phyloP scores from a whole-genome alignment of 2,797 vertebrate species.

The Pyrocephalus nanus region DNA sequence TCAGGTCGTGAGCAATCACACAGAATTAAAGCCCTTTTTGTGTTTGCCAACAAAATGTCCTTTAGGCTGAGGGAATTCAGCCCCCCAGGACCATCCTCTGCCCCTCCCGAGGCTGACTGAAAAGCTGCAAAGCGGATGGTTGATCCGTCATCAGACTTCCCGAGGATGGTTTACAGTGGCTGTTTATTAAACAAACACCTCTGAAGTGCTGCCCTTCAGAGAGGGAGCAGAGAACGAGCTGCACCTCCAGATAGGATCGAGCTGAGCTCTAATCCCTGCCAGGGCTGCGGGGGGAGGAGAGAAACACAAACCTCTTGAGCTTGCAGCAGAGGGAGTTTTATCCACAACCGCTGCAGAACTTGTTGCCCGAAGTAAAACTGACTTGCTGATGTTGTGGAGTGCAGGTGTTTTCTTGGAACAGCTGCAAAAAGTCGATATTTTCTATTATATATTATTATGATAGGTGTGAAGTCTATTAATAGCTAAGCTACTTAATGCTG shows the following conservation, averaged over 20 bases:
- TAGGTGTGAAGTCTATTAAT: background rate
- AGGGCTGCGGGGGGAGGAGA: background rate
- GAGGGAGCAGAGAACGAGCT: background rate
- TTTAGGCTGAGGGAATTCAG: accelerated
- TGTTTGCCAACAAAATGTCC: background rate
- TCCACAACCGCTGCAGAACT: background rate
- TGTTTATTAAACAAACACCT: background rate
- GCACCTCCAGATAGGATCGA: accelerated
- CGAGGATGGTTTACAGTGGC: accelerated
- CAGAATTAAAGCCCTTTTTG: background rate
- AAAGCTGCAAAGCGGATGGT: accelerated
- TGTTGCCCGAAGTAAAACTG: background rate
- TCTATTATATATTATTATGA: background rate
- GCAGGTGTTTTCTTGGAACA: accelerated
- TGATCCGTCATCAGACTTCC: background rate
- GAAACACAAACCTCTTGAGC: accelerated
- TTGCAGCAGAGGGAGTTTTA: background rate
- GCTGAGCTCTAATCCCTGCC: background rate
- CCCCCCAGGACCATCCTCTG: background rate
- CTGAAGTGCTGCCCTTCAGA: background rate
- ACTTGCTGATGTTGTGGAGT: accelerated
- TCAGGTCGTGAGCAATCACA: background rate
- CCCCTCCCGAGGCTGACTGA: accelerated
- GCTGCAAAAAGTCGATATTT: background rate
- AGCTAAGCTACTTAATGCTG: background rate